Evolutionary conservation across 2,113 vertebrate genomes (phyloP), one percentile per base, ranked within the genome.

Genomic region (Prietella phreatophila): DNA sequence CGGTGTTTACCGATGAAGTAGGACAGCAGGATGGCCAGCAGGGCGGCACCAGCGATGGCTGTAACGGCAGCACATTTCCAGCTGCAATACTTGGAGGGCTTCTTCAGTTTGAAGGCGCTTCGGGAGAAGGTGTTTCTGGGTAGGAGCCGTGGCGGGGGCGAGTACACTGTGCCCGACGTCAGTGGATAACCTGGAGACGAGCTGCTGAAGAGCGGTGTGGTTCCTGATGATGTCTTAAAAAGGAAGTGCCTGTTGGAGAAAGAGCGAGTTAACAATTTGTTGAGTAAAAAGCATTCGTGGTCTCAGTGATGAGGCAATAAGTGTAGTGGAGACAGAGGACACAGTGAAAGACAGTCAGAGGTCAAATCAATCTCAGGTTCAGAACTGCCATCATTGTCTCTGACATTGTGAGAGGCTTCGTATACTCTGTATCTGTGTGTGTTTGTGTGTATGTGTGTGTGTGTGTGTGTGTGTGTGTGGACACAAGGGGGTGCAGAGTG

Each of bases 51-150:
- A 27, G 97, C 95, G 30, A 99, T 99, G 91, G 98, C 98, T 0
- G 97, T 97, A 87, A 99, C 95, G 20, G 98, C 98, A 0, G 98
- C 97, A 63, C 98, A 99, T 93, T 99, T 99, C 98, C 98, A 99
- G 96, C 98, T 99, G 93, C 98, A 99, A 94, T 99, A 99, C 91
- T 99, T 99, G 92, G 98, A 99, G 79, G 98, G 98, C 61, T 99
- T 99, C 96, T 99, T 99, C 92, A 99, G 96, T 93, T 99, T 99
- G 96, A 99, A 99, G 25, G 98, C 97, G 85, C 97, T 99, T 94
- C 98, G 96, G 92, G 98, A 99, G 95, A 99, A 99, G 73, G 98
- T 99, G 94, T 98, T 99, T 94, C 98, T 95, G 90, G 98, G 98
- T 90, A 99, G 93, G 92, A 99, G 97, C 92, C 98, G 96, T 85